phyloP scores from a whole-genome alignment of 2,888 invertebrate species.

The Cantharis rufa region DNA sequence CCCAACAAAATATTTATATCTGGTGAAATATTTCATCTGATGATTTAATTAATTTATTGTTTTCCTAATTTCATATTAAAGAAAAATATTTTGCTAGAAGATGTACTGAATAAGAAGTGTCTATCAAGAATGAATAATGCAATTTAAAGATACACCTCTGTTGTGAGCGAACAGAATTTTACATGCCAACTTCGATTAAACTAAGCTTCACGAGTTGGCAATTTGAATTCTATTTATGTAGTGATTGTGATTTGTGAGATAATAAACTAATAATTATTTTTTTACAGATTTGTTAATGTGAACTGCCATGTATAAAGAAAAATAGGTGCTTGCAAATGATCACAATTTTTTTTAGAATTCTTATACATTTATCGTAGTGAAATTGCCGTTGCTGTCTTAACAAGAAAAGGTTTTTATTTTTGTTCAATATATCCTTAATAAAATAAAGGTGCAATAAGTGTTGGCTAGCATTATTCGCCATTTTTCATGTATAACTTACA shows the following conservation, averaged over 20 bases:
- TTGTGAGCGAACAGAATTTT: no score
- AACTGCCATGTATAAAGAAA: slow-evolving; percentile 44
- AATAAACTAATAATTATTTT: slow-evolving; percentile 26
- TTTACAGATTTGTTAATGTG: slow-evolving; percentile 55
- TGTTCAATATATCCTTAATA: slow-evolving; percentile 24
- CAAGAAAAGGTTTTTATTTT: slow-evolving; percentile 11
- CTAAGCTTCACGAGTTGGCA: no score
- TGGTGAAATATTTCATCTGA: no score
- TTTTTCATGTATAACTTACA: slow-evolving; percentile 33
- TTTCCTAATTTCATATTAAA: no score
- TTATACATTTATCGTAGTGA: slow-evolving; percentile 32
- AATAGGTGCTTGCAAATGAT: slow-evolving; percentile 41
- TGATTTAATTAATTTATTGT: no score
- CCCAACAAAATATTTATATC: no score
- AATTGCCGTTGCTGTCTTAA: slow-evolving; percentile 35
- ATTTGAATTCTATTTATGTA: background rate
- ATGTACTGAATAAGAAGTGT: no score
- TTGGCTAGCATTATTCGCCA: slow-evolving; percentile 30
- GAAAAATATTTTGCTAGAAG: no score
- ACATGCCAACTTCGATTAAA: no score
- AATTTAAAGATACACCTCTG: no score
- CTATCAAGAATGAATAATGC: no score
- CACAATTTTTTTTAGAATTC: slow-evolving; percentile 26
- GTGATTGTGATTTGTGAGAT: background rate
- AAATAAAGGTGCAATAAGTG: slow-evolving; percentile 33